Conservation (phyloP, 1,140 invertebrate genomes). For the Pseudomyrmex pallidus region DNA sequence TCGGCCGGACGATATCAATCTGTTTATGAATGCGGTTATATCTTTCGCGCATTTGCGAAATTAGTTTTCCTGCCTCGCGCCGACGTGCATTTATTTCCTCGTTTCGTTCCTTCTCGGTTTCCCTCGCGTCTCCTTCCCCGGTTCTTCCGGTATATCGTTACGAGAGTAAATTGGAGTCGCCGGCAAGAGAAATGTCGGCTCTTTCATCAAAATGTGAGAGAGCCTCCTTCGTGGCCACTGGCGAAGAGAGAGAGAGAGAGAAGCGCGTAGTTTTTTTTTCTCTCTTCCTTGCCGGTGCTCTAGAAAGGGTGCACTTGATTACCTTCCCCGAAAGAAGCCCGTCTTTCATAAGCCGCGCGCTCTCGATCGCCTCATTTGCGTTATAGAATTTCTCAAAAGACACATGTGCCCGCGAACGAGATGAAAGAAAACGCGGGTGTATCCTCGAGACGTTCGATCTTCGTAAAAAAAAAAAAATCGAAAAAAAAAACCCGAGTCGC, state of each 20-base stretch:
- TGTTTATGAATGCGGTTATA: slow-evolving; percentile 27
- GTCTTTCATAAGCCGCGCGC: slow-evolving; percentile 23
- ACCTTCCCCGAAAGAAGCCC: neutral
- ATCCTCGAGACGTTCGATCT: neutral
- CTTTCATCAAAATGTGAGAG: slow-evolving; percentile 56
- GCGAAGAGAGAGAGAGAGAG: neutral
- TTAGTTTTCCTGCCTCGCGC: slow-evolving; percentile 50
- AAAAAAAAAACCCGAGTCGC: no score
- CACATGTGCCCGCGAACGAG: neutral
- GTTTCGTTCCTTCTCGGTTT: slow-evolving; percentile 15
- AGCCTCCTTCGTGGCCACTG: slow-evolving; percentile 26
- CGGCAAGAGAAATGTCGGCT: slow-evolving; percentile 15
- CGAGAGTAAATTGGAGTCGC: slow-evolving; percentile 58
- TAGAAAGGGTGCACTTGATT: slow-evolving; percentile 47
- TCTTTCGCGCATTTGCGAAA: slow-evolving; percentile 61
- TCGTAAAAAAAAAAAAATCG: neutral
- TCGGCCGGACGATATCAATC: slow-evolving; percentile 22
- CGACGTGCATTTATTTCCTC: slow-evolving; percentile 49
- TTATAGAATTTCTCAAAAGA: slow-evolving; percentile 30
- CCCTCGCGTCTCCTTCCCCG: neutral
- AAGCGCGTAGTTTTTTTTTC: neutral
- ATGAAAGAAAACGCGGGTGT: neutral
- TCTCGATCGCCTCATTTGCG: slow-evolving; percentile 58
- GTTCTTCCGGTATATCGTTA: slow-evolving; percentile 47
- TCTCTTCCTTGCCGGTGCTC: neutral